Evolutionary conservation across 2,888 invertebrate genomes (phyloP).

Genomic region (Apamea epomidion): DNA sequence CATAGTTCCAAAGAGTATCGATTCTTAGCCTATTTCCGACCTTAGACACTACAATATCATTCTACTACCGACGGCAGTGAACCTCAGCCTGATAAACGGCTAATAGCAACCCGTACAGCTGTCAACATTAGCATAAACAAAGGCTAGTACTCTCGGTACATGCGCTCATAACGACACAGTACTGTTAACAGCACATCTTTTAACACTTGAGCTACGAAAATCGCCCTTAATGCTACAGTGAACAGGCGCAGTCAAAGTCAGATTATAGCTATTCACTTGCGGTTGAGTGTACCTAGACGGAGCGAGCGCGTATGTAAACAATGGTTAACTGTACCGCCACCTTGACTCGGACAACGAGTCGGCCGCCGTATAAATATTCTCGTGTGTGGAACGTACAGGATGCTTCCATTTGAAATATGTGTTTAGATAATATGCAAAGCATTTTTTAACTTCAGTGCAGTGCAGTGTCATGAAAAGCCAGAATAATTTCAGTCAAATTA

Average conservation of each 20-base stretch:
- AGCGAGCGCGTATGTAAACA: slow-evolving; percentile 68
- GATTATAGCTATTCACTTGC: background rate
- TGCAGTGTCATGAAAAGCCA: background rate
- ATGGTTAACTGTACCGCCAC: slow-evolving; percentile 75
- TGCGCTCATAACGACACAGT: slow-evolving; percentile 41
- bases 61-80: background rate
- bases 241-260: background rate
- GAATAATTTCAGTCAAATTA: background rate
- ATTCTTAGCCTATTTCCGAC: background rate
- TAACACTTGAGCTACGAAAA: background rate
- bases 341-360: slow-evolving; percentile 68
- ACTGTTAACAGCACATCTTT: background rate
- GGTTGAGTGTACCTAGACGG: slow-evolving; percentile 28
- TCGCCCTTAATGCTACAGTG: background rate
- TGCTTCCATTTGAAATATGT: slow-evolving; percentile 4
- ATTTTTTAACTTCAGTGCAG: background rate
- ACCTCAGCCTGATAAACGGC: slow-evolving; percentile 18
- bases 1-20: background rate
- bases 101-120: slow-evolving; percentile 48
- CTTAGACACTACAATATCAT: slow-evolving; percentile 6
- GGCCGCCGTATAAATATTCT: slow-evolving; percentile 55
- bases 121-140: slow-evolving; percentile 58
- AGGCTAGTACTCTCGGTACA: slow-evolving; percentile 29
- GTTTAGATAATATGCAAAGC: background rate
- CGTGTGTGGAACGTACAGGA: slow-evolving; percentile 41